Percentiles rank a stretch among this genome's conserved stretches.
Conservation (phyloP, 2,888 invertebrate species). For the Meghimatium bilineatum region DNA sequence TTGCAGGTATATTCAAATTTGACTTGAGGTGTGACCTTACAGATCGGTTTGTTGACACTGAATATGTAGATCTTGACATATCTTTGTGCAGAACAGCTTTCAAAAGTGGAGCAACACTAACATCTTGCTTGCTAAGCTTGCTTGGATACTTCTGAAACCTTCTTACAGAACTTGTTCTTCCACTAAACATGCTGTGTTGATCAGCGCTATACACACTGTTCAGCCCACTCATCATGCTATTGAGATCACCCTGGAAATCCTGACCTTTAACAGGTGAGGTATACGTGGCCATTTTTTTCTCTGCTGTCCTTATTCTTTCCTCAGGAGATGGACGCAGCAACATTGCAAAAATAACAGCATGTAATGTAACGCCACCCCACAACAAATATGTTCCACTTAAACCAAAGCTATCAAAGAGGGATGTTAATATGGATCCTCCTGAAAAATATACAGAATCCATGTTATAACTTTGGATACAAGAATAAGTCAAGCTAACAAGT, state of each 20-base stretch:
- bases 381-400: constrained; percentile 45
- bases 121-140: constrained; percentile 26
- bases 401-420: constrained; percentile 34
- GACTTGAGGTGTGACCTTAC: constrained; percentile 7
- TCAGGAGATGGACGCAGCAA: constrained; percentile 44
- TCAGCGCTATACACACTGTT: constrained; percentile 41
- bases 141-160: constrained; percentile 26
- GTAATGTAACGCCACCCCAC: constrained; percentile 37
- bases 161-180: constrained; percentile 18
- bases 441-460: constrained; percentile 2
- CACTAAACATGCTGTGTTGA: constrained; percentile 30
- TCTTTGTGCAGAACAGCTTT: constrained; percentile 40
- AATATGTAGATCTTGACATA: constrained; percentile 42
- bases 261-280: constrained; percentile 13
- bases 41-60: constrained; percentile 37
- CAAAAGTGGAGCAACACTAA: constrained; percentile 35
- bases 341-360: constrained; percentile 34
- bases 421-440: constrained; percentile 29
- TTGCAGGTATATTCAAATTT: constrained; percentile 9
- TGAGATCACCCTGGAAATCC: constrained; percentile 29
- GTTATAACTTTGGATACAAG: background rate
- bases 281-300: constrained; percentile 24
- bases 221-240: constrained; percentile 46
- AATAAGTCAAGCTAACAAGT: too few species aligned
- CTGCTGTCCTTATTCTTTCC: constrained; percentile 31